These are phyloP conservation scores for Apeltes quadracus DNA, from an alignment of 2,113 vertebrate genomes.

Conservation along the genomic window DNA sequence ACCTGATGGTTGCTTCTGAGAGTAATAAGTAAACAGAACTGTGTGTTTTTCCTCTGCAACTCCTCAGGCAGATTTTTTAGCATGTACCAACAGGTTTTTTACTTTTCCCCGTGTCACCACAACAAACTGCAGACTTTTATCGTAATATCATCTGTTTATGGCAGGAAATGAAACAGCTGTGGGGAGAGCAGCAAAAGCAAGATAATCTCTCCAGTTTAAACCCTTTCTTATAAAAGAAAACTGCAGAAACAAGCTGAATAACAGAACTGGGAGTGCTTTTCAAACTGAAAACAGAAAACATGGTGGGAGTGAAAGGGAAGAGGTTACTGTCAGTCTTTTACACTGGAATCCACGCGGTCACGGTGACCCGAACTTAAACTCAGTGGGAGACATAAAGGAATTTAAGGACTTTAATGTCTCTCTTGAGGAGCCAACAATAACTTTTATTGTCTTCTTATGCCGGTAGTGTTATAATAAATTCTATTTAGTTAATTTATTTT, in stretches of 20 bases:
- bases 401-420: conserved; percentile 14
- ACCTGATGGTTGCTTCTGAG: neutral
- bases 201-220: conserved; percentile 9
- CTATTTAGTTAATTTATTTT: no score
- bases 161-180: conserved; percentile 24
- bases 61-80: conserved; percentile 22
- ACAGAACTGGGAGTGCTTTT: conserved; percentile 8
- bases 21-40: neutral
- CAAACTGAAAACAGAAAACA: neutral
- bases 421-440: neutral
- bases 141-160: conserved; percentile 6
- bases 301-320: conserved; percentile 4
- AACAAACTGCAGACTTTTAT: neutral
- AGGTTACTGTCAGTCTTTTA: conserved; percentile 15
- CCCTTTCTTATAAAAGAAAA: neutral
- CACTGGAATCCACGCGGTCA: conserved; percentile 23
- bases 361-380: conserved; percentile 18
- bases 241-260: conserved; percentile 11
- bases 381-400: conserved; percentile 15
- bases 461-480: no score
- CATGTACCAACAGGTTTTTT: conserved; percentile 2
- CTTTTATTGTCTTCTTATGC: no score
- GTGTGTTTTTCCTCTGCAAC: conserved; percentile 31
- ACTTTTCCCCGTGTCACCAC: conserved; percentile 13
- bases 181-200: conserved; percentile 14